phyloP scores from a whole-genome alignment of 2,888 invertebrate genomes.

The Acrocyrtus sp. region DNA sequence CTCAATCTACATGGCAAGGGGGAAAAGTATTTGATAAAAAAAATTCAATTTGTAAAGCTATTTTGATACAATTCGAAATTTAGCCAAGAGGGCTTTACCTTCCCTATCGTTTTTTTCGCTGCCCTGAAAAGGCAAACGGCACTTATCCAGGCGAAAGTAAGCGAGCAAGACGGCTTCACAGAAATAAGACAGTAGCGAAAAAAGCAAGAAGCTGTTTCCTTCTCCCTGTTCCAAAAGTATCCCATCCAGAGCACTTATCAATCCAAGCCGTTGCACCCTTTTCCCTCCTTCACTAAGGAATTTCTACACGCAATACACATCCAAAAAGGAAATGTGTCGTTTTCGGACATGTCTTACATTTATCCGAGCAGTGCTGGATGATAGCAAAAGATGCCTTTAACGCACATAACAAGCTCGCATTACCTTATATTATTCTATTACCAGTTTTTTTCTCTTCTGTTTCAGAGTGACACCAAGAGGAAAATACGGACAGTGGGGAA shows the following conservation, averaged over 20 bases:
- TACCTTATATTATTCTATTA: too few species aligned
- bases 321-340: too few species aligned
- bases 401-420: too few species aligned
- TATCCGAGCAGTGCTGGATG: too few species aligned
- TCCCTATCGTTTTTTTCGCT: not conserved
- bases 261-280: constrained; percentile 30
- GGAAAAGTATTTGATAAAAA: constrained; percentile 38
- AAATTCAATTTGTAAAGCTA: constrained; percentile 55
- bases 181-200: constrained; percentile 3
- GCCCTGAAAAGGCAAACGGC: constrained; percentile 14
- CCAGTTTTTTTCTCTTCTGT: too few species aligned
- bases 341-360: too few species aligned
- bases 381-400: too few species aligned
- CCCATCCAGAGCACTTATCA: constrained; percentile 51
- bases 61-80: constrained; percentile 50
- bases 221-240: constrained; percentile 20
- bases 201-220: constrained; percentile 30
- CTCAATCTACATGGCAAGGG: too few species aligned
- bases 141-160: constrained; percentile 11
- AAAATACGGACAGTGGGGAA: too few species aligned
- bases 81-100: constrained; percentile 45
- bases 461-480: too few species aligned
- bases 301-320: too few species aligned
- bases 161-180: not conserved
- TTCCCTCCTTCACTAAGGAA: too few species aligned